Percentiles rank a stretch among this genome's conserved stretches.
Conservation (phyloP, 2,888 invertebrate genomes). For the Branchipolynoe longqiensis region DNA sequence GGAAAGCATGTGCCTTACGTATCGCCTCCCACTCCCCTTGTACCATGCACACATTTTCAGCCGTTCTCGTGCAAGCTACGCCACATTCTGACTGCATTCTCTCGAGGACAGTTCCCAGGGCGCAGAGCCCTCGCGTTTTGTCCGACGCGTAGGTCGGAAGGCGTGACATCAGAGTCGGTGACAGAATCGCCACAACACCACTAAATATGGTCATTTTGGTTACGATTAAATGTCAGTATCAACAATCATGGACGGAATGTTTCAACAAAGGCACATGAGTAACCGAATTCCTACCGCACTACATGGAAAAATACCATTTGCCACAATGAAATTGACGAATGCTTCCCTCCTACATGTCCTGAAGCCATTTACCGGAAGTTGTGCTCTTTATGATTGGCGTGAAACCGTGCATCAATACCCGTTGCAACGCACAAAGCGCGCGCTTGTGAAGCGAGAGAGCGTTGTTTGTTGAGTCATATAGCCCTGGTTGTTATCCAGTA, state of each 20-base stretch:
- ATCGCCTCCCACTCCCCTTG: constrained; percentile 59
- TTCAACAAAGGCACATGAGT: constrained; percentile 48
- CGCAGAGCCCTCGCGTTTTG: constrained; percentile 43
- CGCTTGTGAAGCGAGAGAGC: too few relatives aligned
- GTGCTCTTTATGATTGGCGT: constrained; percentile 34
- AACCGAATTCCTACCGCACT: constrained; percentile 48
- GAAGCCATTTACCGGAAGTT: constrained; percentile 55
- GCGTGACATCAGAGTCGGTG: constrained; percentile 56
- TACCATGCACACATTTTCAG: constrained; percentile 57
- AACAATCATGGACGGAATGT: constrained; percentile 56
- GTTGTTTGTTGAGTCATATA: too few relatives aligned
- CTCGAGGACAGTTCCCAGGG: constrained; percentile 45
- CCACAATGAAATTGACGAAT: constrained; percentile 45
- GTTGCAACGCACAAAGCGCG: constrained; percentile 29
- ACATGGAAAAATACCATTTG: constrained; percentile 51
- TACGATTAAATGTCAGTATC: constrained; percentile 24
- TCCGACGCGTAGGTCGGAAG: constrained; percentile 54
- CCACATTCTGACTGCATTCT: constrained; percentile 55
- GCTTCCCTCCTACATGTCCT: constrained; percentile 24
- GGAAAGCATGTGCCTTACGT: constrained; percentile 38
- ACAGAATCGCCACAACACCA: constrained; percentile 59
- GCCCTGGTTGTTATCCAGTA: too few relatives aligned
- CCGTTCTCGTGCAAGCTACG: constrained; percentile 49
- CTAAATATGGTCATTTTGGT: constrained; percentile 59
- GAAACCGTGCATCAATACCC: neutral